phyloP scores from a whole-genome alignment of 2,888 invertebrate species.

The Smittia sp. region DNA sequence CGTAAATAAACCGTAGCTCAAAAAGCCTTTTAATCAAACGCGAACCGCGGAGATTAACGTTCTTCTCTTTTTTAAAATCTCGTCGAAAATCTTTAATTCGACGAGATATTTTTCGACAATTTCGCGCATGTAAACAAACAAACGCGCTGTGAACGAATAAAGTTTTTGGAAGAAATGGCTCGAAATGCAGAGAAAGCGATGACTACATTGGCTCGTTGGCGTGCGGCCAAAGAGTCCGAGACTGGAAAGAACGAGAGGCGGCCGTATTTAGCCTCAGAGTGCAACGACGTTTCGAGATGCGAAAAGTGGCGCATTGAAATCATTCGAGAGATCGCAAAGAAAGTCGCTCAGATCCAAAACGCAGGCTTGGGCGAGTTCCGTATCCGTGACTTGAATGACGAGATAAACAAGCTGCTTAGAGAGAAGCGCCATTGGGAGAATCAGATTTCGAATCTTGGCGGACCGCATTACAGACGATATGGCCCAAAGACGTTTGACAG shows the following conservation, averaged over 20 bases:
- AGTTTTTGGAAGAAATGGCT: slow-evolving; percentile 32
- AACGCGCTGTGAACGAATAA: background rate
- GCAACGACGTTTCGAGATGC: slow-evolving; percentile 87
- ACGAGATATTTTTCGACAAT: too few relatives aligned
- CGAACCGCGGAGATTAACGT: too few relatives aligned
- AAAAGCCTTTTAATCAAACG: too few relatives aligned
- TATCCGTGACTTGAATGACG: slow-evolving; percentile 96
- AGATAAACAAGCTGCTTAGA: slow-evolving; percentile 98
- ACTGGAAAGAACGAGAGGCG: slow-evolving; percentile 82
- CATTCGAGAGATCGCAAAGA: slow-evolving; percentile 95
- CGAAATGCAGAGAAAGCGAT: slow-evolving; percentile 53
- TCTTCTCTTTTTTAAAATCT: too few relatives aligned
- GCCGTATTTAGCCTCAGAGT: slow-evolving; percentile 93
- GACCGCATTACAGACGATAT: too few relatives aligned
- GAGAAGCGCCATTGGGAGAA: slow-evolving; percentile 99
- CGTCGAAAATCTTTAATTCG: too few relatives aligned
- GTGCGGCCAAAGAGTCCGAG: slow-evolving; percentile 92
- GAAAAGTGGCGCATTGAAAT: too few relatives aligned
- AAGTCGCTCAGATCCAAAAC: slow-evolving; percentile 98
- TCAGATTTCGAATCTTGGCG: slow-evolving; percentile 88
- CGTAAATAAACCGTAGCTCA: too few relatives aligned
- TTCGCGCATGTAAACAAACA: slow-evolving; percentile 36
- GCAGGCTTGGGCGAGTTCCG: slow-evolving; percentile 99
- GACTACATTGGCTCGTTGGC: slow-evolving; percentile 98
- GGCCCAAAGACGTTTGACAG: too few relatives aligned